Conservation (phyloP, 2,797 vertebrate genomes). For the Amblyraja radiata region DNA sequence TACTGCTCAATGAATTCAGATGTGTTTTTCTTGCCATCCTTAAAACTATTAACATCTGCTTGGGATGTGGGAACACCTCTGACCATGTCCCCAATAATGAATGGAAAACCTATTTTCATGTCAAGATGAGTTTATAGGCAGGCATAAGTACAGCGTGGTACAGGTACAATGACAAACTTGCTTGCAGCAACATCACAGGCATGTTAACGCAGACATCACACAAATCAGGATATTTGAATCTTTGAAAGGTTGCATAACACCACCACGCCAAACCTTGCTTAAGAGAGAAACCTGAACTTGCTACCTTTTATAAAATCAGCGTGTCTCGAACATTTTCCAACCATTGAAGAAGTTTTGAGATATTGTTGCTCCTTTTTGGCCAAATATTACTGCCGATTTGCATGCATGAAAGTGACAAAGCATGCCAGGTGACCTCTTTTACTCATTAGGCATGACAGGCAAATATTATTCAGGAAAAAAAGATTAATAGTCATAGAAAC, state of each 20-base stretch:
- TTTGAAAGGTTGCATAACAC: background rate
- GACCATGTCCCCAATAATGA: background rate
- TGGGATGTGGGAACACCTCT: background rate
- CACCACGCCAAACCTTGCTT: background rate
- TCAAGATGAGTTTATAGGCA: too few species aligned
- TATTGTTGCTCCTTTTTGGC: background rate
- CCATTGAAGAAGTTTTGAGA: background rate
- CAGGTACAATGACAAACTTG: too few species aligned
- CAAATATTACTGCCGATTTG: background rate
- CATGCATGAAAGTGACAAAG: background rate
- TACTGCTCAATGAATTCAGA: too few species aligned
- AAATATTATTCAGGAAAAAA: background rate
- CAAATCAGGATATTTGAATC: background rate
- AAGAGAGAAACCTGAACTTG: background rate
- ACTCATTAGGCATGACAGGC: background rate
- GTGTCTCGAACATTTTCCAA: background rate
- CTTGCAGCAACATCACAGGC: too few species aligned
- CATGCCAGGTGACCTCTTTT: background rate
- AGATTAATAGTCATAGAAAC: background rate
- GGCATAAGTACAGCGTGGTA: too few species aligned
- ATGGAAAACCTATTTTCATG: background rate
- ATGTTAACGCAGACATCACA: too few species aligned
- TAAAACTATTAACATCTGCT: background rate
- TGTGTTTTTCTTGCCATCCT: background rate
- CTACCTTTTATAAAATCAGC: background rate